Evolutionary conservation across 2,113 vertebrate species (phyloP).

Genomic region (Microcebus lehilahytsara): DNA sequence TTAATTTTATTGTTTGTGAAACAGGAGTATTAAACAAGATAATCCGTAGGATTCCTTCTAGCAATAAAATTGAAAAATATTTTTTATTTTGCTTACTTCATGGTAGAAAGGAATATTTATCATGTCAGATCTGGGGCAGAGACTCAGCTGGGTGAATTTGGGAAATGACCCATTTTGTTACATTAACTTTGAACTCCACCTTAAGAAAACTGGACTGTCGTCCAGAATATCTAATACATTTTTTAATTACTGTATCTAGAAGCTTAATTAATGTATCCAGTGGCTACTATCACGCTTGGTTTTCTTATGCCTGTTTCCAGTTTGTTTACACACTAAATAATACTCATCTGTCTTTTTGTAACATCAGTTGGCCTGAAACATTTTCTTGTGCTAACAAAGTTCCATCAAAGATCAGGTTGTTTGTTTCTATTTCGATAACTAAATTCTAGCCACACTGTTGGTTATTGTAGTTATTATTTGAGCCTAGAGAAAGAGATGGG

Average conservation of each 20-base stretch:
- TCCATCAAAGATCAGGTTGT: background rate
- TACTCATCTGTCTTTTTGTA: background rate
- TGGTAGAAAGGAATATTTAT: background rate
- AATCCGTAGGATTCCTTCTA: background rate
- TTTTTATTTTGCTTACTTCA: background rate
- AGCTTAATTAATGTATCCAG: background rate
- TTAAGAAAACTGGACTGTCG: background rate
- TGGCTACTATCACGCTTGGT: background rate
- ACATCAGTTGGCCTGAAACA: background rate
- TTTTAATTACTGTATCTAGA: background rate
- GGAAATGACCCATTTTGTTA: background rate
- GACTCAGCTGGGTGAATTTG: background rate
- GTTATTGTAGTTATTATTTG: background rate
- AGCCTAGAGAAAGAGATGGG: background rate
- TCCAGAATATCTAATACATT: background rate
- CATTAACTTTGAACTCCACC: background rate
- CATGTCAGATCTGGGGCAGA: background rate
- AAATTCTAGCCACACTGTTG: background rate
- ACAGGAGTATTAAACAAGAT: background rate
- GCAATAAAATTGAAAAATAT: background rate
- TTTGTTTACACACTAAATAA: background rate
- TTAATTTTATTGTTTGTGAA: conserved; percentile 37
- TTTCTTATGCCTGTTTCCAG: background rate
- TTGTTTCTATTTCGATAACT: background rate
- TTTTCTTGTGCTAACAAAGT: background rate